Base-by-base conservation (phyloP, 2,888 invertebrate genomes). In the Imbricaverruca yamaguchii region DNA sequence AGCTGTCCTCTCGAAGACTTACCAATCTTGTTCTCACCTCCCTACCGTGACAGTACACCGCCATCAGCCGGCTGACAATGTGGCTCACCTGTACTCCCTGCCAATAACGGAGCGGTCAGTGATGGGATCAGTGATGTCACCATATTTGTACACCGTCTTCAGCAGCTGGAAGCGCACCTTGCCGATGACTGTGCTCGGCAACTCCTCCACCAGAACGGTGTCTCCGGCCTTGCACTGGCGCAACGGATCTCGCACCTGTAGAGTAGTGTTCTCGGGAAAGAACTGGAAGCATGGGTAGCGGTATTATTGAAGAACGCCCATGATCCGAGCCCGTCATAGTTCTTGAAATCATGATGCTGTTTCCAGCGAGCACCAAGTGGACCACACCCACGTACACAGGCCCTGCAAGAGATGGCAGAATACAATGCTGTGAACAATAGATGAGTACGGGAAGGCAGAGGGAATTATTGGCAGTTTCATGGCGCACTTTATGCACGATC, bases 51-150 rank as follows among this genome's bases (percentile, higher is more conserved):
- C 39, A 39, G 39, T 39, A 39, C 39, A 39, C 39, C 39, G 4
- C 39, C 39, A 4, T 39, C 39, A 39, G 39, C 39, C 39, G 39
- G 39, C 4, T 4, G 39, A 39, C 67, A 82, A 18, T 23, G 21
- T 15, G n/a, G 78, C 83, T 55, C 65, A 89, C 88, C 89, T 91
- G 86, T 93, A 95, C 85, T 89, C 89, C 83, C 91, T 91, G 80
- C 90, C 92, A 0, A 93, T 91, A 69, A 93, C 92, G 87, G 93
- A 92, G 86, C 93, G 94, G 23, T 93, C 93, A 77, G 93, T 93
- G 55, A 96, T 88, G 3, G 96, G 96, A 87, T 95, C 94, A n/a
- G 92, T 93, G 80, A 94, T 89, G 87, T 96, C 94, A 84, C 96
- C 96, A 84, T 92, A 88, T 3, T 92, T 93, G 87, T 93, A 94